phyloP scores from a whole-genome alignment of 2,888 invertebrate genomes.

The Panorpa germanica region DNA sequence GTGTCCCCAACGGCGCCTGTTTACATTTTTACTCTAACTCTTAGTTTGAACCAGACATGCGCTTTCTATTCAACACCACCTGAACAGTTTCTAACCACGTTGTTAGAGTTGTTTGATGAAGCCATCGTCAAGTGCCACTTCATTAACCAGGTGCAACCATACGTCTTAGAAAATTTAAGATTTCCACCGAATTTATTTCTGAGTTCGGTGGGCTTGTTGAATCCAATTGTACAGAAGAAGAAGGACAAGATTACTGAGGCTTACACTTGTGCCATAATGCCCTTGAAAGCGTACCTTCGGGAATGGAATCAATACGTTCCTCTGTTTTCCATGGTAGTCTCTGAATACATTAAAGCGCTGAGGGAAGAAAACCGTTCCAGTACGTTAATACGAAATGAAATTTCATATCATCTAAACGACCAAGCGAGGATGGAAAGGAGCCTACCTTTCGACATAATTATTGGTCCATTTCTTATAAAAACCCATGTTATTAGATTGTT shows the following conservation, averaged over 20 bases:
- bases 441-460: slow-evolving; percentile 49
- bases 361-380: slow-evolving; percentile 42
- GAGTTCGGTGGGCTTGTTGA: slow-evolving; percentile 48
- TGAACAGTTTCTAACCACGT: slow-evolving; percentile 30
- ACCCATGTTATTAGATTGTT: slow-evolving; percentile 44
- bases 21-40: slow-evolving; percentile 54
- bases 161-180: slow-evolving; percentile 47
- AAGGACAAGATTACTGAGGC: too few relatives aligned
- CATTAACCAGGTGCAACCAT: slow-evolving; percentile 58
- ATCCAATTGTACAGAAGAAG: slow-evolving; percentile 37
- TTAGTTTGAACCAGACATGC: slow-evolving; percentile 41
- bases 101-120: slow-evolving; percentile 46
- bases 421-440: slow-evolving; percentile 42
- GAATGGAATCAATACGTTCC: slow-evolving; percentile 49
- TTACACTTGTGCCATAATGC: slow-evolving; percentile 45
- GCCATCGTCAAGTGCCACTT: slow-evolving; percentile 49
- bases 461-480: slow-evolving; percentile 59
- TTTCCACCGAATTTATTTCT: slow-evolving; percentile 55
- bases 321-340: slow-evolving; percentile 24
- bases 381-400: slow-evolving; percentile 49
- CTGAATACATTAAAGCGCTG: slow-evolving; percentile 24
- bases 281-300: slow-evolving; percentile 50
- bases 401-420: slow-evolving; percentile 43
- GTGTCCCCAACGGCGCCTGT: too few relatives aligned
- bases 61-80: slow-evolving; percentile 53